Base-by-base conservation (phyloP, 2,888 invertebrate species). In the Blastobasis lacticolella region DNA sequence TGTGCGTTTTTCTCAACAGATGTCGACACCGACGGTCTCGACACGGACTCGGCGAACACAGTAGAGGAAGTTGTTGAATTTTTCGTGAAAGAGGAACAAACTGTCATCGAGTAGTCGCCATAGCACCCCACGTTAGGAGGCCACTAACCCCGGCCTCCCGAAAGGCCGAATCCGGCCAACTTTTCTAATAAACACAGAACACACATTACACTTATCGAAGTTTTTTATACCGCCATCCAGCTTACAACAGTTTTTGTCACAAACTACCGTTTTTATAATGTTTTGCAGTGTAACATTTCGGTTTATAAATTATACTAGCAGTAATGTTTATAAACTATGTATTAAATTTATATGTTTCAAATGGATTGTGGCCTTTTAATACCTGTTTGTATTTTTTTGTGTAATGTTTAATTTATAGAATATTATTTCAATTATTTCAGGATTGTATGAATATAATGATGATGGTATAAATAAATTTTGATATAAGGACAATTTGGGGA, bases 41-140 rank as follows among this genome's bases (percentile, higher is more conserved):
- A 95, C 77, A 94, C 94, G 50, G 95, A 97, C 73, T 90, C 92
- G 49, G 91, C 92, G 67, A 96, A 97, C 79, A 92, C 96, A 69
- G 97, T 97, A 78, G 98, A 98, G 78, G 98, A 98, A 90, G 91
- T 94, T 74, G 94, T 98, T 72, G 98, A 98, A 93, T 97, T 98
- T 94, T 95, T 98, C 90, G 92, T 98, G 78, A 97, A 97, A 91
- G 97, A 98, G 90, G 97, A 98, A 91, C 91, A 92, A 71, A 94
- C 92, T 23, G 82, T 92, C 64, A 89, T 95, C 75, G 95, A 95
- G 90, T 95, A 93, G 82, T 86, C 83, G 68, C 71, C 76, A 85
- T 83, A 68, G 57, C 56, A 47, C 50, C 54, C 48, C 51, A 61
- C 68, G 73, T 74, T 75, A 63, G 50, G 75, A 73, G 81, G 85